A percentile compares a stretch with the other conserved stretches of the same genome.
These are phyloP conservation scores for Hoplodrina ambigua DNA, from an alignment of 2,888 invertebrate genomes.

Conservation along the genomic window DNA sequence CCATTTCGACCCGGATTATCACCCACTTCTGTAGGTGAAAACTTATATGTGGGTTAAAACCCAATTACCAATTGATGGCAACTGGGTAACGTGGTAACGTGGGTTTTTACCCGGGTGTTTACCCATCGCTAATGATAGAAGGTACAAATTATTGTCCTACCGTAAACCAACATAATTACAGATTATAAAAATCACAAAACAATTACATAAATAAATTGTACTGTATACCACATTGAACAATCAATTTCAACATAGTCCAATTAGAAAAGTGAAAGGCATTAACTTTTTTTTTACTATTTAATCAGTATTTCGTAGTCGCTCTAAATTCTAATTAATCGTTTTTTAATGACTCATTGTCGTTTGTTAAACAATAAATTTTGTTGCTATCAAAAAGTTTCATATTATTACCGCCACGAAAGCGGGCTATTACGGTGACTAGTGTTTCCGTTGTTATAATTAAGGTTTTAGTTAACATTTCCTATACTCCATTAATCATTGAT, in stretches of 20 bases:
- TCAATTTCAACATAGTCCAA: not conserved
- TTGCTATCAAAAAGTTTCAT: slow-evolving; percentile 29
- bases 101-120: too few species aligned
- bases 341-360: slow-evolving; percentile 55
- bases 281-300: slow-evolving; percentile 8
- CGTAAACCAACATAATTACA: too few species aligned
- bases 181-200: too few species aligned
- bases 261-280: slow-evolving; percentile 33
- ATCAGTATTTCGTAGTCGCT: slow-evolving; percentile 27
- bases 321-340: slow-evolving; percentile 45
- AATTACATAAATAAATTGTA: too few species aligned
- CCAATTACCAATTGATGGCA: too few species aligned
- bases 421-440: slow-evolving; percentile 6
- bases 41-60: too few species aligned
- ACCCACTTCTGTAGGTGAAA: too few species aligned
- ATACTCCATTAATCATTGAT: slow-evolving; percentile 4
- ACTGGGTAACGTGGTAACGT: too few species aligned
- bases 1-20: too few species aligned
- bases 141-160: too few species aligned
- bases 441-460: slow-evolving; percentile 31
- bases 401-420: slow-evolving; percentile 33
- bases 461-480: slow-evolving; percentile 24
- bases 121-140: too few species aligned
- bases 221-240: too few species aligned
- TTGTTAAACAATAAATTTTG: slow-evolving; percentile 32